Base-by-base conservation (phyloP, 2,888 invertebrate species). In the Norana najaformis region DNA sequence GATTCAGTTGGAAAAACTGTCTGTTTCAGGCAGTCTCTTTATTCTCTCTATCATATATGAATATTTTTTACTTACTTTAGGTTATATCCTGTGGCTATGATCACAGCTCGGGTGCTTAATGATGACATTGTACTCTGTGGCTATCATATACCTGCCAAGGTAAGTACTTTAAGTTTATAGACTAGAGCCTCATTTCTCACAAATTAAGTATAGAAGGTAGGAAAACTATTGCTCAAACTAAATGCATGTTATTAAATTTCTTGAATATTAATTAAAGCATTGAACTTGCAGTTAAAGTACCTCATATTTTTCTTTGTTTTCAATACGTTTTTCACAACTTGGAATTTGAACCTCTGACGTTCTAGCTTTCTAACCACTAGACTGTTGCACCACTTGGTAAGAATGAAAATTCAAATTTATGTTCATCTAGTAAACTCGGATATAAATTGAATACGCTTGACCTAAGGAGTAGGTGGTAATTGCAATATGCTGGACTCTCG, bases 101-200 rank as follows among this genome's bases (percentile, higher is more conserved):
- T 83, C 11, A 88, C 89, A 16, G 38, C 90, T 23, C 90, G 92
- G 30, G 89, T 89, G 20, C 23, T 90, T 20, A 89, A 89, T 16
- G 83, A 91, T 36, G 92, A 92, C 69, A 90, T 91, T 20, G 91
- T 88, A 14, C 83, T 92, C 1, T 90, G 89, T 47, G 91, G 92
- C n/a, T 90, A 90, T 85, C 89, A 83, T n/a, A 82, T 91, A 35
- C 91, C 91, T 34, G 88, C 47, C 35, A 41, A 89, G 18, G 91
- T 91, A 34, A 69, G 89, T 90, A 30, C 16, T 41, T 39, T 16
- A 35, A 30, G 38, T 30, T 53, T n/a, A 23, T 36, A 90, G 4
- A 47, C 39, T 35, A 35, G 34, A 83, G 20, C 34, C 39, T 6
- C n/a, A n/a, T n/a, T n/a, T n/a, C n/a, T n/a, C n/a, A n/a, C n/a